Evolutionary conservation across 2,113 vertebrate genomes (phyloP).

Genomic region (Cavia aperea): DNA sequence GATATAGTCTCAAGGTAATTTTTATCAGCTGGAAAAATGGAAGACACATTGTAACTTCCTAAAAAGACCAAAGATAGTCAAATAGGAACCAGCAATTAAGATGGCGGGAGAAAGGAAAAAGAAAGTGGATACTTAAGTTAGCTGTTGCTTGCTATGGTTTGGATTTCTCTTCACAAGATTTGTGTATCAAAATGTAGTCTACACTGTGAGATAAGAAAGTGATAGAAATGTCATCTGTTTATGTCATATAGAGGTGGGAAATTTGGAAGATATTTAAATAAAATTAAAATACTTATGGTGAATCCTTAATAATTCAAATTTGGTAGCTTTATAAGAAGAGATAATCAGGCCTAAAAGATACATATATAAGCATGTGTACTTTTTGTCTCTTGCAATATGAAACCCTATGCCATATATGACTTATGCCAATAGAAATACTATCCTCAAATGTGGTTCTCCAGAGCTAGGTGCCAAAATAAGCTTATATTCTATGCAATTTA

Average conservation of each 20-base stretch:
- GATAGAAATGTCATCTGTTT: background rate
- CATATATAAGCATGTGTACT: background rate
- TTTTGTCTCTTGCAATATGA: too few relatives aligned
- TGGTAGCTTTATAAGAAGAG: background rate
- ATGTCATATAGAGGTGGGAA: background rate
- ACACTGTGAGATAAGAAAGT: background rate
- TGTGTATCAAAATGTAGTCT: background rate
- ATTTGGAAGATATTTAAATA: background rate
- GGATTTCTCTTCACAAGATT: background rate
- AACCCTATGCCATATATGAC: background rate
- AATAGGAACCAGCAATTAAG: background rate
- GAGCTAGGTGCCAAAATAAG: background rate
- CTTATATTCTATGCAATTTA: background rate
- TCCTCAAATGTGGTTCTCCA: background rate
- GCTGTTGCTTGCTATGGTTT: background rate
- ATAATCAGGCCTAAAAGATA: too few relatives aligned
- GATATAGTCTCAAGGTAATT: background rate
- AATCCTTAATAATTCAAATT: background rate
- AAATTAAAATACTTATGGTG: background rate
- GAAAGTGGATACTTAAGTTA: fast-evolving
- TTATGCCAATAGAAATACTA: background rate
- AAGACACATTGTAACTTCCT: background rate
- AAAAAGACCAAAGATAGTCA: background rate
- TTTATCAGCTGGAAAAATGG: background rate
- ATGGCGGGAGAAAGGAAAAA: fast-evolving